A percentile compares a stretch with the other conserved stretches of the same genome.
These are phyloP conservation scores for Mya arenaria DNA, from an alignment of 1,140 invertebrate genomes.

Conservation along the genomic window DNA sequence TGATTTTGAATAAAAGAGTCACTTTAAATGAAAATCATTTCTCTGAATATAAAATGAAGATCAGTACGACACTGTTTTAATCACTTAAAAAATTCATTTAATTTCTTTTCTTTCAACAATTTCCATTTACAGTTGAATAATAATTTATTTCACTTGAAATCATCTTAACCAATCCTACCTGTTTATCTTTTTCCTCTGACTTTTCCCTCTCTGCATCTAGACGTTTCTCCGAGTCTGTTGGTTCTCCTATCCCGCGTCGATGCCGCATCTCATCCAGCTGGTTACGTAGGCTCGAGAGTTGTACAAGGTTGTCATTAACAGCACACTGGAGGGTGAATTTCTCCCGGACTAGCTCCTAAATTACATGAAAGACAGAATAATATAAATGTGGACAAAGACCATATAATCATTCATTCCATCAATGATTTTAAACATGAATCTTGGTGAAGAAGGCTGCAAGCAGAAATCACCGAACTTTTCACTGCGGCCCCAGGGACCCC, in stretches of 20 bases:
- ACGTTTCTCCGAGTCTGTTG: slow-evolving; percentile 43
- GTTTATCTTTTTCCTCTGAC: slow-evolving; percentile 69
- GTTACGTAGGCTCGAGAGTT: slow-evolving; percentile 89
- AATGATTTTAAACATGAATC: background rate
- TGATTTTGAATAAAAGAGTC: too few relatives aligned
- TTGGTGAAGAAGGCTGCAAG: too few relatives aligned
- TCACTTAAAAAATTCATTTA: too few relatives aligned
- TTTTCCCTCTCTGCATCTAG: slow-evolving; percentile 34
- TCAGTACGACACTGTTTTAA: too few relatives aligned
- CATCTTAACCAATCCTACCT: too few relatives aligned
- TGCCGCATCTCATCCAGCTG: slow-evolving; percentile 86
- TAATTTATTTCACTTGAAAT: too few relatives aligned
- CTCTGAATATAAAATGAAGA: too few relatives aligned
- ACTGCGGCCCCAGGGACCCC: too few relatives aligned
- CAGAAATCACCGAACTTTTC: too few relatives aligned
- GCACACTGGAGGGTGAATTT: slow-evolving; percentile 90
- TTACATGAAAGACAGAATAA: slow-evolving; percentile 56
- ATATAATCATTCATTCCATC: background rate
- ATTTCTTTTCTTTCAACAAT: too few relatives aligned
- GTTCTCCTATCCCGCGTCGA: slow-evolving; percentile 60
- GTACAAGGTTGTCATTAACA: slow-evolving; percentile 89
- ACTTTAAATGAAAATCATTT: too few relatives aligned
- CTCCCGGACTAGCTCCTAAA: slow-evolving; percentile 90
- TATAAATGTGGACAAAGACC: background rate
- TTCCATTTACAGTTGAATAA: too few relatives aligned